Evolutionary conservation across 1,140 invertebrate genomes (phyloP).

Genomic region (Sminthurinus signatus): DNA sequence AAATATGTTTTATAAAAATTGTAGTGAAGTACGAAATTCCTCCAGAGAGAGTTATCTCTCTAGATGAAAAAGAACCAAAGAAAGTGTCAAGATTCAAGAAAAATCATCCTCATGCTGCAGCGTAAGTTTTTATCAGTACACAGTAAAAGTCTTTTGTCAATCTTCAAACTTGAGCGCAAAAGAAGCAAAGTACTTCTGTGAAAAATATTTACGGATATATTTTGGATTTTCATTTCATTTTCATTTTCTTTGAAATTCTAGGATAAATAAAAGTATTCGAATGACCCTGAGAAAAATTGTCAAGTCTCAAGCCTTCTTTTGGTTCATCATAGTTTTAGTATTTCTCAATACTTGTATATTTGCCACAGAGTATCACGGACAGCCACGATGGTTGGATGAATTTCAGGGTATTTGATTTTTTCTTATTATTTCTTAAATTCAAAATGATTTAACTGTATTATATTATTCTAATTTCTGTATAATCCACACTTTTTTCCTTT

Average conservation of each 20-base stretch:
- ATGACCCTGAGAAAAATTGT: conserved; percentile 50
- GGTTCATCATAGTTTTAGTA: conserved; percentile 92
- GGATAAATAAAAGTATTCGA: conserved; percentile 22
- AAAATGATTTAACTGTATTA: background rate
- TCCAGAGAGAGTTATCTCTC: background rate
- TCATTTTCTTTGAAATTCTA: background rate
- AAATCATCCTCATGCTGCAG: conserved; percentile 8
- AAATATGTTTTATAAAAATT: background rate
- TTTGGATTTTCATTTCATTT: background rate
- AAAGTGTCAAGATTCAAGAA: background rate
- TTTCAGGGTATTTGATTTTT: conserved; percentile 75
- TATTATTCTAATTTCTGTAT: background rate
- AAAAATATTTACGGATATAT: background rate
- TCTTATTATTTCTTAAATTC: too few relatives aligned
- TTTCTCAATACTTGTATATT: conserved; percentile 90
- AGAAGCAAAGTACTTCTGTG: background rate
- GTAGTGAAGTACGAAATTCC: conserved; percentile 1
- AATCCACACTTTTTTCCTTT: background rate
- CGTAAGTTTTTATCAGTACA: background rate
- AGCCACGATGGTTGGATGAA: conserved; percentile 86
- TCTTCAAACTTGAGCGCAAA: background rate
- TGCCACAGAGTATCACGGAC: conserved; percentile 95
- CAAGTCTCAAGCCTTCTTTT: conserved; percentile 99
- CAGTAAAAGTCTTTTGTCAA: background rate
- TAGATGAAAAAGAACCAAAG: background rate